These are phyloP conservation scores for Helostoma temminkii DNA, from an alignment of 2,797 vertebrate genomes.

Conservation along the genomic window DNA sequence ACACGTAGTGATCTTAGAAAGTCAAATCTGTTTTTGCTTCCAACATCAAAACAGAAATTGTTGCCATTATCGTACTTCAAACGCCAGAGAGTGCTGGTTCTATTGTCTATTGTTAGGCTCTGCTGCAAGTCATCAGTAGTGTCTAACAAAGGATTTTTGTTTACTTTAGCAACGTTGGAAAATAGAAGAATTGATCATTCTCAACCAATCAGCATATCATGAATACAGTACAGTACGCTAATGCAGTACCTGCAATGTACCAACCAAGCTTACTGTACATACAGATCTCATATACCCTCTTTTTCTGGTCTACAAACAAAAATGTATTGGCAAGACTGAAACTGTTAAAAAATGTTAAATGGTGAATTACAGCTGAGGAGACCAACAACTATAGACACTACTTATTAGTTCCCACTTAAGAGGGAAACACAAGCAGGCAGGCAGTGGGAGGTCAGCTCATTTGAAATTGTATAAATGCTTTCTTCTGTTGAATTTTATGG, in stretches of 20 bases:
- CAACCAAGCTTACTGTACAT: conserved; percentile 25
- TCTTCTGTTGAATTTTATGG: conserved; percentile 44
- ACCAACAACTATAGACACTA: conserved; percentile 52
- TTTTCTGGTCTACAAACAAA: conserved; percentile 54
- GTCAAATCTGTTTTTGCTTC: conserved; percentile 56
- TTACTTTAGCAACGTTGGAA: conserved; percentile 34
- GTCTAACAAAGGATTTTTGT: conserved; percentile 58
- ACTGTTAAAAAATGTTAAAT: conserved; percentile 48
- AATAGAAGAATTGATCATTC: conserved; percentile 29
- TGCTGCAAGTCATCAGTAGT: conserved; percentile 31
- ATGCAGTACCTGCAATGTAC: conserved; percentile 20
- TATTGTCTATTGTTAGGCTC: conserved; percentile 46
- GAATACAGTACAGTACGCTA: conserved; percentile 17
- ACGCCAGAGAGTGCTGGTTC: no score
- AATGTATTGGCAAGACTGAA: conserved; percentile 38
- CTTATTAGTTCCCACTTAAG: conserved; percentile 14
- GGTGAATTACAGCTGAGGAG: conserved; percentile 51
- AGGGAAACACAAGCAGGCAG: conserved; percentile 45
- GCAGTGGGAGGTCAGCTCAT: conserved; percentile 54
- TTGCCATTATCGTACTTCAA: conserved; percentile 30
- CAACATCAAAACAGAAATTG: conserved; percentile 36
- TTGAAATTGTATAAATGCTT: conserved; percentile 54
- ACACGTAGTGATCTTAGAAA: conserved; percentile 6
- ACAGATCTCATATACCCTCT: conserved; percentile 35
- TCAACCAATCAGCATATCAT: conserved; percentile 22